Evolutionary conservation across 2,888 invertebrate genomes (phyloP).

Genomic region (Ennomos fuscantarius): DNA sequence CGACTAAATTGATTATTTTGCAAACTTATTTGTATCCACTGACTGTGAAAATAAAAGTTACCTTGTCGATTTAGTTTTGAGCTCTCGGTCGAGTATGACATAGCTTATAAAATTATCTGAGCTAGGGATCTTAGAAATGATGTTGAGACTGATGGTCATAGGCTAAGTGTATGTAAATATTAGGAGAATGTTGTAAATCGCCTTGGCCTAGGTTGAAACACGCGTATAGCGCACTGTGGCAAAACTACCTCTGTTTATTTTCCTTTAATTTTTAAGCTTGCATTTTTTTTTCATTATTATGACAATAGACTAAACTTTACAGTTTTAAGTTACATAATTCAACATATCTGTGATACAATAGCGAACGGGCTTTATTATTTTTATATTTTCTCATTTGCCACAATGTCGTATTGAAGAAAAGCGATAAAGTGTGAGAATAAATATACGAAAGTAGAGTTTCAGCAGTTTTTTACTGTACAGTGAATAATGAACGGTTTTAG

Average conservation of each 20-base stretch:
- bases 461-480: slow-evolving; percentile 72
- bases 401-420: slow-evolving; percentile 61
- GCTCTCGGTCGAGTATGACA: slow-evolving; percentile 73
- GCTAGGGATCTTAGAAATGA: slow-evolving; percentile 75
- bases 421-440: slow-evolving; percentile 57
- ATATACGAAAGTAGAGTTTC: slow-evolving; percentile 60
- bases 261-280: slow-evolving; percentile 37
- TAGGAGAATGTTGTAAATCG: slow-evolving; percentile 81
- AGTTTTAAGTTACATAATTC: slow-evolving; percentile 69
- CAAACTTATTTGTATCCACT: slow-evolving; percentile 67
- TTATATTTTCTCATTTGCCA: slow-evolving; percentile 68
- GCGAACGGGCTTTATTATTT: slow-evolving; percentile 66
- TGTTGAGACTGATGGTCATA: slow-evolving; percentile 84
- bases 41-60: slow-evolving; percentile 80
- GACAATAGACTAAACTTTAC: slow-evolving; percentile 60
- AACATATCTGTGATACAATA: slow-evolving; percentile 83
- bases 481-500: slow-evolving; percentile 70
- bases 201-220: slow-evolving; percentile 83
- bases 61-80: slow-evolving; percentile 73
- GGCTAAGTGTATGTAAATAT: slow-evolving; percentile 84
- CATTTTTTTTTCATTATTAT: slow-evolving; percentile 52
- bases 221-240: slow-evolving; percentile 73
- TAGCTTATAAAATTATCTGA: slow-evolving; percentile 73
- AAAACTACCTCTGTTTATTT: slow-evolving; percentile 65
- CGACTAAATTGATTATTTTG: slow-evolving; percentile 61